phyloP scores from a whole-genome alignment of 92 coral and sea anemone genomes.

The Epizoanthus rinbou region DNA sequence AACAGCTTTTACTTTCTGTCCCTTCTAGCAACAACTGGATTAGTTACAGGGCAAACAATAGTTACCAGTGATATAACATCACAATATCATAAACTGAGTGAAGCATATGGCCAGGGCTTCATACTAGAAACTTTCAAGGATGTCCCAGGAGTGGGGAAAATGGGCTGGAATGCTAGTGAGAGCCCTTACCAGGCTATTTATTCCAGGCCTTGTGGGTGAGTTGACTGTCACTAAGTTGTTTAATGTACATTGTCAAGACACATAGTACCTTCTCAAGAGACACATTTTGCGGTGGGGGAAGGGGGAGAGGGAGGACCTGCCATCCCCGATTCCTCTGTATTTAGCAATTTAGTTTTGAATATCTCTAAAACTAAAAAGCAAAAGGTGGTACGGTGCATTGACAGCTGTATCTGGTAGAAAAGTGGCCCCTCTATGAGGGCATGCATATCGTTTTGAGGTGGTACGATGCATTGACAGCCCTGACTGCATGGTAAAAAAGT shows the following conservation, averaged over 20 bases:
- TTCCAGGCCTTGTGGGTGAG: conserved; percentile 88
- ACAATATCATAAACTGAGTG: conserved; percentile 80
- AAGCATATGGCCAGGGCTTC: conserved; percentile 90
- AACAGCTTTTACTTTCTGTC: background rate
- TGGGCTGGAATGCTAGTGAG: conserved; percentile 95
- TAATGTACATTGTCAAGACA: background rate
- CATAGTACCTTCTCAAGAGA: no score
- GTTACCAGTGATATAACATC: conserved; percentile 89
- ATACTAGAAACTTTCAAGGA: conserved; percentile 83
- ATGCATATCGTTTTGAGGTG: no score
- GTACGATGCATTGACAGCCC: no score
- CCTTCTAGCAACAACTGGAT: conserved; percentile 62
- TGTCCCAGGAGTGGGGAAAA: conserved; percentile 94
- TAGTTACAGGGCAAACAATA: conserved; percentile 67
- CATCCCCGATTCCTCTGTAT: no score
- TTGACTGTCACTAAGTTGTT: background rate
- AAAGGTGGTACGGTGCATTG: no score
- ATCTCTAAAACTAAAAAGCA: no score
- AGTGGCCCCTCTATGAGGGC: no score
- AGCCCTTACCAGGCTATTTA: conserved; percentile 90
- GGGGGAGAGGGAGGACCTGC: no score
- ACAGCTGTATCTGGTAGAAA: no score
- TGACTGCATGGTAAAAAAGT: no score
- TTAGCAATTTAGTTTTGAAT: no score
- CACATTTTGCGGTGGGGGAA: no score